Conservation (phyloP, 2,113 vertebrate genomes). For the Halichoeres trimaculatus region DNA sequence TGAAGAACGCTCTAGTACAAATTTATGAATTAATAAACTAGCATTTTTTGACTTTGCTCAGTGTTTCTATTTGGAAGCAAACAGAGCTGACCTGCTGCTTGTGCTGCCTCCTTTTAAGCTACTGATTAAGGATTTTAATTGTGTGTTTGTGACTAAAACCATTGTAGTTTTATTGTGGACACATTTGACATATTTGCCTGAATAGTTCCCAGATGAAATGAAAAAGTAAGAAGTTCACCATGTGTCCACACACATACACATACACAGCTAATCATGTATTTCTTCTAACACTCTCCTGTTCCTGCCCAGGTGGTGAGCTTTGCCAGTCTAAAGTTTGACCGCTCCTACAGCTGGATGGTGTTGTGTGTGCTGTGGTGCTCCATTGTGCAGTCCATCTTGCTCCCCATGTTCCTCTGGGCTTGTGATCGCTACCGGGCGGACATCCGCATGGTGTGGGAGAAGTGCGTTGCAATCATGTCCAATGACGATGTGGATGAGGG, state of each 20-base stretch:
- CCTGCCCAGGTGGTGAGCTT: slow-evolving; percentile 90
- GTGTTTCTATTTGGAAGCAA: too few relatives aligned
- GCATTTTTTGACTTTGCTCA: too few relatives aligned
- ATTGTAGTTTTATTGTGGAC: too few relatives aligned
- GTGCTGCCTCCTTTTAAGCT: too few relatives aligned
- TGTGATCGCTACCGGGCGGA: slow-evolving; percentile 93
- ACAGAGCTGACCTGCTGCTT: too few relatives aligned
- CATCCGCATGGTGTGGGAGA: slow-evolving; percentile 90
- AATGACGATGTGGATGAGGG: slow-evolving; percentile 89
- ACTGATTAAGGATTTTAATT: too few relatives aligned
- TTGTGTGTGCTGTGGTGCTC: slow-evolving; percentile 94
- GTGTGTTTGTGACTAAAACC: too few relatives aligned
- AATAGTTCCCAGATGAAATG: neutral
- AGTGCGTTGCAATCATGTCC: slow-evolving; percentile 92
- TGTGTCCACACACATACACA: neutral
- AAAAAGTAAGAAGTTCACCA: neutral
- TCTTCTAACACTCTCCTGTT: neutral
- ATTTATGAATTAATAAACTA: too few relatives aligned
- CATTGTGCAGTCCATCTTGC: slow-evolving; percentile 90
- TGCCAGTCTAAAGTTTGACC: slow-evolving; percentile 89
- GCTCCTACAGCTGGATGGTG: slow-evolving; percentile 91
- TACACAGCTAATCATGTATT: neutral
- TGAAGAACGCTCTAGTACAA: neutral
- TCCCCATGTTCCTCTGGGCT: slow-evolving; percentile 92
- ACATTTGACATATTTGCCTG: too few relatives aligned